Evolutionary conservation across 2,113 vertebrate genomes (phyloP), one percentile per base, ranked within the genome.

Genomic region (Panthera tigris): DNA sequence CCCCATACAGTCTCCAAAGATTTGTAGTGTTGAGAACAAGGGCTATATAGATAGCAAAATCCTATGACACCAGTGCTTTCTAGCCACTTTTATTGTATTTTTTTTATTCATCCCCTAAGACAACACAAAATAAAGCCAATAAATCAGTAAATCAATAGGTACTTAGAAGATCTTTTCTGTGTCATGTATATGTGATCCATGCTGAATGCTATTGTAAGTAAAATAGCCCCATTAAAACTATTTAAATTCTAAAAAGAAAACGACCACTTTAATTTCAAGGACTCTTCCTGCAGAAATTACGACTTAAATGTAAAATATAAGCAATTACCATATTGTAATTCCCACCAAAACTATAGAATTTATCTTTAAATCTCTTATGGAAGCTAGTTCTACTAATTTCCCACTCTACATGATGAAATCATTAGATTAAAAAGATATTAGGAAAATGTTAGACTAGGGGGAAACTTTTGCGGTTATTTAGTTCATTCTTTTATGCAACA

Each of bases 71-170:
- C 8, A 36, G 57, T 66, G 16, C 8, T 91, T 93, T 79, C 76
- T 73, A 89, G 39, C 8, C 85, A 65, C 57, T 90, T 90, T 93
- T 45, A 94, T 68, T 79, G 15, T 89, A 96, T 85, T 95, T 23
- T 85, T 96, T 96, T 97, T 50, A 74, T 86, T 95, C 21, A 15
- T 90, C 29, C 41, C 6, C 1, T 57, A 95, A 79, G 45, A 80
- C 4, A 91, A n/a, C 16, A 95, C 21, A 66, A 97, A 91, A 97
- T 73, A 97, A 93, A 93, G 89, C 61, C 12, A 84, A 83, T 89
- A 97, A 87, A 88, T 76, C 76, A 80, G 48, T 91, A 97, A 94
- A 76, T 87, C 78, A 94, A 52, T 48, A 97, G 11, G 21, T 76
- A 48, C 19, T 81, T 86, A 68, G 2, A 94, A 23, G 23, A 65